These are phyloP conservation scores for Anguilla anguilla DNA, from an alignment of 2,797 vertebrate genomes.

Conservation along the genomic window DNA sequence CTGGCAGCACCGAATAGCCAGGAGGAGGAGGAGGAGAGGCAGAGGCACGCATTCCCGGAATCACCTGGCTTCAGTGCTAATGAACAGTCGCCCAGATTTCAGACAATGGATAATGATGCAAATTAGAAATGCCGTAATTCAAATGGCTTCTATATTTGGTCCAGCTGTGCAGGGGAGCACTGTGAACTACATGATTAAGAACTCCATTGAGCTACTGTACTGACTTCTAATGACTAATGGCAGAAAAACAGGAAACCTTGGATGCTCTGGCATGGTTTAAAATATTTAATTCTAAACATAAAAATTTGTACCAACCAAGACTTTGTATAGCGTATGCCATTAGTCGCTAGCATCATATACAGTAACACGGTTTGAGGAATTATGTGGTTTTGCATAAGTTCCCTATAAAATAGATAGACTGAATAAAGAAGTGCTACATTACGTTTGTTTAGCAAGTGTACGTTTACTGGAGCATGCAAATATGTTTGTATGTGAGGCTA, in stretches of 20 bases:
- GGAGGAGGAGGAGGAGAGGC: neutral
- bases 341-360: neutral
- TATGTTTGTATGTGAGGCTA: neutral
- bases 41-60: conserved; percentile 49
- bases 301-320: neutral
- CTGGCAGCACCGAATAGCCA: conserved; percentile 27
- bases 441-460: neutral
- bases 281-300: neutral
- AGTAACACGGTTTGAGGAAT: neutral
- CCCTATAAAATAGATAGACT: neutral
- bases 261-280: neutral
- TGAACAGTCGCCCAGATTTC: neutral
- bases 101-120: conserved; percentile 41
- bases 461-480: neutral
- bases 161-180: neutral
- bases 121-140: conserved; percentile 36
- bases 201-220: neutral
- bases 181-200: conserved; percentile 8
- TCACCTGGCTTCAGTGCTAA: conserved; percentile 42
- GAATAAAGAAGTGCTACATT: neutral
- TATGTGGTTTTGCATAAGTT: neutral
- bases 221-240: neutral
- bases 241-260: neutral
- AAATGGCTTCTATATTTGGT: neutral
- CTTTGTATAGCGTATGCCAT: neutral